Conservation (phyloP, 2,797 vertebrate genomes). For the Sebastes baramenuke region DNA sequence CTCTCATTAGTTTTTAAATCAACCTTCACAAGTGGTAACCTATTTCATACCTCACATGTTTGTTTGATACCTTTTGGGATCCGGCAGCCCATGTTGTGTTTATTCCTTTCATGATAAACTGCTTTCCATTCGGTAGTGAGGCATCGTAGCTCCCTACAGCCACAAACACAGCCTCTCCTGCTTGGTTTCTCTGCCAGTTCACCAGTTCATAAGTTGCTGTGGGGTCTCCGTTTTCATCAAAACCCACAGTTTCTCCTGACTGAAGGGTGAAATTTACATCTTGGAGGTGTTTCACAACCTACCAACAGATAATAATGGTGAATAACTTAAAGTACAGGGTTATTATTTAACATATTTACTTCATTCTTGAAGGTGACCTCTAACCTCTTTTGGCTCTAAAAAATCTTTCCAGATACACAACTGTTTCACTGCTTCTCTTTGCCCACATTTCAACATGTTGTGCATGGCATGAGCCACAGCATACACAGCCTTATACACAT, state of each 20-base stretch:
- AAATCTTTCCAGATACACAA: constrained; percentile 49
- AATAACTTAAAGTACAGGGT: background rate
- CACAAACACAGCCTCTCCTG: constrained; percentile 69
- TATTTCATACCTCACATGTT: background rate
- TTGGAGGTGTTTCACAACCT: constrained; percentile 73
- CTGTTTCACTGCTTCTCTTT: constrained; percentile 20
- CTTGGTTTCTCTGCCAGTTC: constrained; percentile 80
- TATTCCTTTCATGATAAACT: constrained; percentile 74
- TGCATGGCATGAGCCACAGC: constrained; percentile 77
- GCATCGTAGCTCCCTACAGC: constrained; percentile 79
- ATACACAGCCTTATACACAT: constrained; percentile 83
- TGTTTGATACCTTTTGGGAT: constrained; percentile 40
- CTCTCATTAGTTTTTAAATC: background rate
- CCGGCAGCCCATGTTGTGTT: constrained; percentile 74
- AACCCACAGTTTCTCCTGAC: constrained; percentile 76
- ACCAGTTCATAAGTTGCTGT: constrained; percentile 80
- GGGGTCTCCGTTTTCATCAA: constrained; percentile 80
- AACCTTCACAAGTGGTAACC: background rate
- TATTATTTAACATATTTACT: background rate
- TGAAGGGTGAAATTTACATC: constrained; percentile 73
- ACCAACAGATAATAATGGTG: background rate
- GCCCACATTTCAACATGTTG: constrained; percentile 64
- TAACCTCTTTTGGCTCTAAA: constrained; percentile 68
- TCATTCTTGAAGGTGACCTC: background rate
- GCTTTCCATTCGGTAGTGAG: constrained; percentile 67